These are phyloP conservation scores for Drosophila nr. perissopoda DNA, from an alignment of 2,888 invertebrate species.

Conservation along the genomic window DNA sequence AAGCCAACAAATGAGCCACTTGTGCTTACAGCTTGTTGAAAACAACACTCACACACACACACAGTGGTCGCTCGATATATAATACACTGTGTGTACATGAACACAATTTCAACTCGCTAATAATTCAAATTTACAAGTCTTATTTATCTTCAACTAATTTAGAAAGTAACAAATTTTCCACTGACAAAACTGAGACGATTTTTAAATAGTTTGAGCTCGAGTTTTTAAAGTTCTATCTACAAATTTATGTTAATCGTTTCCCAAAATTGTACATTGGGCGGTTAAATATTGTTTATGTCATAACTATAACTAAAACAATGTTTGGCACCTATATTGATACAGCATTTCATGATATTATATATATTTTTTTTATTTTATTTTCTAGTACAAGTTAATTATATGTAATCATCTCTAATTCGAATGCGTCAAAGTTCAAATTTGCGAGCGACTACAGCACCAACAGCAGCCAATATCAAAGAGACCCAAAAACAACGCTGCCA, in stretches of 20 bases:
- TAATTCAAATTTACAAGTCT: not conserved
- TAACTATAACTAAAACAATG: not conserved
- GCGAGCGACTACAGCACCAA: constrained; percentile 1
- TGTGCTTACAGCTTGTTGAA: constrained; percentile 32
- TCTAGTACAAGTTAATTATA: not conserved
- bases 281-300: not conserved
- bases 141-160: not conserved
- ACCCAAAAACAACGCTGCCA: not conserved
- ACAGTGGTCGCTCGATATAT: constrained; percentile 5
- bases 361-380: not conserved
- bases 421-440: not conserved
- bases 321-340: not conserved
- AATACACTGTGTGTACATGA: not conserved
- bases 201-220: not conserved
- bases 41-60: not conserved
- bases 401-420: not conserved
- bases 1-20: constrained; percentile 48
- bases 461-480: constrained; percentile 22
- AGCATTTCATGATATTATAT: not conserved
- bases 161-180: not conserved
- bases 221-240: not conserved
- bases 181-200: not conserved
- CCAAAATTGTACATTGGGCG: not conserved
- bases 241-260: not conserved
- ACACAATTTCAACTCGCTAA: not conserved